Conservation (phyloP, 1,140 invertebrate species). For the Palaemon carinicauda region DNA sequence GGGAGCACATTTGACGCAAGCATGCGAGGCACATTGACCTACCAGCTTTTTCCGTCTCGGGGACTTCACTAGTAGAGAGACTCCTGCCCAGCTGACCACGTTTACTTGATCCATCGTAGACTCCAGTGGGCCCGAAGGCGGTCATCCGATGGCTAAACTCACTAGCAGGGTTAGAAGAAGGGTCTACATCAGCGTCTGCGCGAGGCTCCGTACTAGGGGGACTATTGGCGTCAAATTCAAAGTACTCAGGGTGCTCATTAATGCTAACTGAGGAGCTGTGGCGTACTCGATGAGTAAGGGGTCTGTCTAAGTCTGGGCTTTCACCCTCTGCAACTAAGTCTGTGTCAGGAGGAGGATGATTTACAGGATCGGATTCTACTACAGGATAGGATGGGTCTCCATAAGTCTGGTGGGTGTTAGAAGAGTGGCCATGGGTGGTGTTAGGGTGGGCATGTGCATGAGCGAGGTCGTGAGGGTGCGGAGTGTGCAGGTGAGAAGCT, state of each 20-base stretch:
- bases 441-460: conserved; percentile 32
- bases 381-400: conserved; percentile 46
- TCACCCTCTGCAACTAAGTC: conserved; percentile 40
- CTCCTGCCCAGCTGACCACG: conserved; percentile 81
- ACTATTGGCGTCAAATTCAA: conserved; percentile 64
- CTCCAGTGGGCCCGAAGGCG: conserved; percentile 61
- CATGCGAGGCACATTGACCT: conserved; percentile 61
- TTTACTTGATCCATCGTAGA: conserved; percentile 61
- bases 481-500: conserved; percentile 49
- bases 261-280: conserved; percentile 63
- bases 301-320: conserved; percentile 51
- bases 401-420: conserved; percentile 46
- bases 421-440: conserved; percentile 47
- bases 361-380: conserved; percentile 37
- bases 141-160: conserved; percentile 62
- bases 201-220: conserved; percentile 61
- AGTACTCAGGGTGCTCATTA: conserved; percentile 65
- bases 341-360: conserved; percentile 46
- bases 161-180: conserved; percentile 62
- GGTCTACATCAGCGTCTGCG: conserved; percentile 62
- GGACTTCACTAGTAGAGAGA: conserved; percentile 81
- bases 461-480: conserved; percentile 46
- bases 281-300: conserved; percentile 56
- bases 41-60: conserved; percentile 86
- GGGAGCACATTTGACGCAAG: conserved; percentile 32